Evolutionary conservation across 2,888 invertebrate species (phyloP), one percentile per base, ranked within the genome.

Genomic region (Cantharis lateralis): DNA sequence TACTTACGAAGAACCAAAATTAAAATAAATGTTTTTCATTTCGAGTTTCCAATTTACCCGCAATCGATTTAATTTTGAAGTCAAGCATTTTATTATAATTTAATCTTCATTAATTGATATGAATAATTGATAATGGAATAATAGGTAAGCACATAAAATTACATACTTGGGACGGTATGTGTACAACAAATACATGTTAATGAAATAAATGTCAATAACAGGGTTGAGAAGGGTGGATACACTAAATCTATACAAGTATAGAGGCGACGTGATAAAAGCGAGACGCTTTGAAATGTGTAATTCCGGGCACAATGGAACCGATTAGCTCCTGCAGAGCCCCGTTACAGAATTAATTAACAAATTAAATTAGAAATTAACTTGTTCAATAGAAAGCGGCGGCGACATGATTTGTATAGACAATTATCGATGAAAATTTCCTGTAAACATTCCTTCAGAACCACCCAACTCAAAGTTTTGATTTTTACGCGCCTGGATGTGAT

Each of bases 311-410:
- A 88, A 88, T 88, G 83, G 85, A 87, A 87, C 84, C 87, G 87
- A 88, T 88, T 88, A 87, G 87, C 87, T 86, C 87, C 87, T 86
- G 86, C 85, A 85, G 86, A 83, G 86, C 83, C 83, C 81, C 83
- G 86, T 86, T 87, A 86, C 86, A 84, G 88, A 88, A 88, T 89
- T 89, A 88, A 89, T 89, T 89, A 89, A 89, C 89, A 88, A 89
- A 89, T 89, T 89, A 88, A 89, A 89, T 89, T 89, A 89, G 88
- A 89, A 89, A 89, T 89, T 89, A 89, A 89, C 89, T 89, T 85
- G 88, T 89, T 88, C 86, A 85, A 87, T 87, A 82, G 86, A 84
- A 82, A 82, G 78, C 78, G 78, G 76, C 78, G 76, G 78, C 76
- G 71, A 76, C 76, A 71, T 78, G 78, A 78, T 78, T 78, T 76